Evolutionary conservation across 2,888 invertebrate genomes (phyloP).

Genomic region (Ennomos quercinarius): DNA sequence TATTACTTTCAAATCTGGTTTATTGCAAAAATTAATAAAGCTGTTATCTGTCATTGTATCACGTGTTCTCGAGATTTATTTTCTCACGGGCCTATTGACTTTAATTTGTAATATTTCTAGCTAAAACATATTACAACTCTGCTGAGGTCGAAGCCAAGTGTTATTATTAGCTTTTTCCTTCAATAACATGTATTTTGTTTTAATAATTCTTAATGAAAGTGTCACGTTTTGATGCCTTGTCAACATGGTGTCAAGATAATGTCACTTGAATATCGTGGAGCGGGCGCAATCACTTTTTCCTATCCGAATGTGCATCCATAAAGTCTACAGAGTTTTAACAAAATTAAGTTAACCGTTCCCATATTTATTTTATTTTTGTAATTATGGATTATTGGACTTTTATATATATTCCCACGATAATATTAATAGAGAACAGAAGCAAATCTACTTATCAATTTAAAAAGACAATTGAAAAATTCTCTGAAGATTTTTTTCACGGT

Average conservation of each 20-base stretch:
- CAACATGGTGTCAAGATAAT: conserved; percentile 42
- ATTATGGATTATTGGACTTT: too few species aligned
- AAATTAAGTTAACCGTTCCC: too few species aligned
- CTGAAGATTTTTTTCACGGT: too few species aligned
- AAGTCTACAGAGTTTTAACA: too few species aligned
- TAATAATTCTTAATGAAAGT: conserved; percentile 32
- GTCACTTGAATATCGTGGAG: conserved; percentile 31
- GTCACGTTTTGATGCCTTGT: conserved; percentile 34
- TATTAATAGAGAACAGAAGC: too few species aligned
- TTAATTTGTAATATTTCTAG: conserved; percentile 23
- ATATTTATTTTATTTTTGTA: too few species aligned
- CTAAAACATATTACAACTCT: conserved; percentile 6
- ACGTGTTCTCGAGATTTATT: conserved; percentile 32
- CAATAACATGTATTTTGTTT: conserved; percentile 10
- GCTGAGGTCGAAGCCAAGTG: conserved; percentile 1
- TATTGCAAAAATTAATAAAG: conserved; percentile 47
- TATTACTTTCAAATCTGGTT: conserved; percentile 27
- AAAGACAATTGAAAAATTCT: too few species aligned
- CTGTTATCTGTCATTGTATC: conserved; percentile 39
- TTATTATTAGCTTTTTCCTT: conserved; percentile 2
- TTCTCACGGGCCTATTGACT: conserved; percentile 39
- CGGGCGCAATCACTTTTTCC: conserved; percentile 4
- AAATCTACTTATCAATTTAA: too few species aligned
- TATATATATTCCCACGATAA: too few species aligned
- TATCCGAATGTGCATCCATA: conserved; percentile 1